Evolutionary conservation across 2,888 invertebrate species (phyloP).

Genomic region (Eustalomyia histrio): DNA sequence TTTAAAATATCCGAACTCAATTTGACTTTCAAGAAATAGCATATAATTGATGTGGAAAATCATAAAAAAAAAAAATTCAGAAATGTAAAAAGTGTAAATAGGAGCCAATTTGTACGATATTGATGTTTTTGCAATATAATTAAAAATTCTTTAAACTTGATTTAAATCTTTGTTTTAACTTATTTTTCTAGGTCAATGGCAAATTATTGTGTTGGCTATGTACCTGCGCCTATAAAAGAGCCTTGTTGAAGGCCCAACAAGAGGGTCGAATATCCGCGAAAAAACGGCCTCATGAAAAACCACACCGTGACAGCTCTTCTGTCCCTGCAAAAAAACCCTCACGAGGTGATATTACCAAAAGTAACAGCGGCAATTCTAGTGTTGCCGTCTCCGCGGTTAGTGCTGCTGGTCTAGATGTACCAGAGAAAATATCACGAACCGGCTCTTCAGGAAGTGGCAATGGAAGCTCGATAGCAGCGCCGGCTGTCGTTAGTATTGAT

Average conservation of each 20-base stretch:
- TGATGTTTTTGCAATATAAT: too few species aligned
- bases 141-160: too few species aligned
- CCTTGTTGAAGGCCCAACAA: slow-evolving; percentile 94
- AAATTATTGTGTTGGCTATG: slow-evolving; percentile 97
- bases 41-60: too few species aligned
- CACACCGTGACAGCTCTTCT: slow-evolving; percentile 72
- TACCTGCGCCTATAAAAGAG: slow-evolving; percentile 94
- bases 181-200: slow-evolving; percentile 94
- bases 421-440: slow-evolving; percentile 76
- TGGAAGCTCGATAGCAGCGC: slow-evolving; percentile 70
- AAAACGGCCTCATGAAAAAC: slow-evolving; percentile 78
- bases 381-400: slow-evolving; percentile 69
- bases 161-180: too few species aligned
- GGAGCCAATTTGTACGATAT: too few species aligned
- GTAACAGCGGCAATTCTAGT: slow-evolving; percentile 46
- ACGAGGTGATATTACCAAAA: slow-evolving; percentile 70
- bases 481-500: slow-evolving; percentile 81
- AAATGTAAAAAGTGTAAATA: too few species aligned
- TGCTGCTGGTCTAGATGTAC: slow-evolving; percentile 72
- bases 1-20: not conserved
- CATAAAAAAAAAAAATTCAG: too few species aligned
- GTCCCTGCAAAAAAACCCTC: slow-evolving; percentile 79
- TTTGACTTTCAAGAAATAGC: too few species aligned
- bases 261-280: slow-evolving; percentile 82
- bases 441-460: slow-evolving; percentile 72